Conservation (phyloP, 2,797 vertebrate genomes). For the Tenualosa thibaudeaui region DNA sequence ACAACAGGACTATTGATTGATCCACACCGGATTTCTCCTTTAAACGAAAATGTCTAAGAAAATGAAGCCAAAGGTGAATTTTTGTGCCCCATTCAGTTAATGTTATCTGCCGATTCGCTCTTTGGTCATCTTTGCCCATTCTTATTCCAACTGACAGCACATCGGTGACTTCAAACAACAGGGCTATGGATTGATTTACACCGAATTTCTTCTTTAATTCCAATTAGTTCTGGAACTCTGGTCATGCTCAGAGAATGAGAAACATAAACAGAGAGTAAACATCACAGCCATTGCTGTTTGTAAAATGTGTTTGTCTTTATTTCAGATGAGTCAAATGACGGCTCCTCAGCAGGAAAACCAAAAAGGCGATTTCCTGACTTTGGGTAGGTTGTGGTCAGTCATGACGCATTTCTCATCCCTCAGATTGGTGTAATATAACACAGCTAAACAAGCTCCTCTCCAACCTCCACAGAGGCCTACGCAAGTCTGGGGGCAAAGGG, state of each 20-base stretch:
- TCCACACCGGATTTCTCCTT: too few relatives aligned
- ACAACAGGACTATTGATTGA: too few relatives aligned
- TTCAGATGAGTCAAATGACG: constrained; percentile 83
- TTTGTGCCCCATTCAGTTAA: too few relatives aligned
- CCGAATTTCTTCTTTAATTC: background rate
- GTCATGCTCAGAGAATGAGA: background rate
- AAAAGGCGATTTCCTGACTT: constrained; percentile 93
- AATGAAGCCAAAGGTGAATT: too few relatives aligned
- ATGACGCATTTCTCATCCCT: background rate
- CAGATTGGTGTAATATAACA: constrained; percentile 16
- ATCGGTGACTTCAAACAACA: too few relatives aligned
- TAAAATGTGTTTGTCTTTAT: constrained; percentile 39
- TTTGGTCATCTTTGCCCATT: too few relatives aligned
- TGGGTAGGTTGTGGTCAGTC: constrained; percentile 73
- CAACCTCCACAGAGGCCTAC: constrained; percentile 75
- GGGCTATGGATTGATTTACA: too few relatives aligned
- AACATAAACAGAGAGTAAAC: background rate
- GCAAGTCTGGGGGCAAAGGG: constrained; percentile 92
- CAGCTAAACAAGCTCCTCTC: background rate
- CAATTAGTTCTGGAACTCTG: background rate
- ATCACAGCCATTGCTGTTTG: background rate
- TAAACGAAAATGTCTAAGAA: too few relatives aligned
- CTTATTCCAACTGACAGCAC: too few relatives aligned
- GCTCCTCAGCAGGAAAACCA: constrained; percentile 75
- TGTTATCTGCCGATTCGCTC: too few relatives aligned